Percentiles rank a stretch among this genome's conserved stretches.
Conservation (phyloP, 1,140 invertebrate genomes). For the Tetraneura akinire region DNA sequence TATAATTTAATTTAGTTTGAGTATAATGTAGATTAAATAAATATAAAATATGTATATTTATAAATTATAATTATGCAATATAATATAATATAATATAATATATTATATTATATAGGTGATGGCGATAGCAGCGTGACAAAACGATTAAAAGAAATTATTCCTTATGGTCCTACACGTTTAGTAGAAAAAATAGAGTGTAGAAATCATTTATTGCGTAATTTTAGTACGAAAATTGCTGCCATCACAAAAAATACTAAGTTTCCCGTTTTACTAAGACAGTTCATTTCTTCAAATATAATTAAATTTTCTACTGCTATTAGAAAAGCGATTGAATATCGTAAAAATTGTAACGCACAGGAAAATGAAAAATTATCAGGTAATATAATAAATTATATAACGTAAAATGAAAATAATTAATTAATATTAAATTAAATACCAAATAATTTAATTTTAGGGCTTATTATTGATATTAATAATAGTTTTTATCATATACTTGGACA, state of each 20-base stretch:
- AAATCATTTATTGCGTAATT: constrained; percentile 12
- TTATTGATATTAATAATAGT: background rate
- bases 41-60: no score
- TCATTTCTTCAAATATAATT: background rate
- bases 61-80: no score
- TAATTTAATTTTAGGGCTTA: constrained; percentile 1
- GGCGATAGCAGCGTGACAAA: background rate
- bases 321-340: background rate
- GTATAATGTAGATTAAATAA: background rate
- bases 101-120: background rate
- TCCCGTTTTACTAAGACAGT: background rate
- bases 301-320: background rate
- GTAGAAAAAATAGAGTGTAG: no score
- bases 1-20: constrained; percentile 15
- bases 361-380: constrained; percentile 10
- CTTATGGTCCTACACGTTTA: background rate
- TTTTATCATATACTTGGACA: constrained; percentile 3
- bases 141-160: background rate
- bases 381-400: background rate
- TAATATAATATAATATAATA: background rate
- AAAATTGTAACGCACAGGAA: background rate
- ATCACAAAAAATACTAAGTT: background rate
- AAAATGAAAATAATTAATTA: background rate
- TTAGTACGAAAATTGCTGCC: background rate
- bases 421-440: background rate